phyloP scores from a whole-genome alignment of 2,888 invertebrate species.

The Phasia obesa region DNA sequence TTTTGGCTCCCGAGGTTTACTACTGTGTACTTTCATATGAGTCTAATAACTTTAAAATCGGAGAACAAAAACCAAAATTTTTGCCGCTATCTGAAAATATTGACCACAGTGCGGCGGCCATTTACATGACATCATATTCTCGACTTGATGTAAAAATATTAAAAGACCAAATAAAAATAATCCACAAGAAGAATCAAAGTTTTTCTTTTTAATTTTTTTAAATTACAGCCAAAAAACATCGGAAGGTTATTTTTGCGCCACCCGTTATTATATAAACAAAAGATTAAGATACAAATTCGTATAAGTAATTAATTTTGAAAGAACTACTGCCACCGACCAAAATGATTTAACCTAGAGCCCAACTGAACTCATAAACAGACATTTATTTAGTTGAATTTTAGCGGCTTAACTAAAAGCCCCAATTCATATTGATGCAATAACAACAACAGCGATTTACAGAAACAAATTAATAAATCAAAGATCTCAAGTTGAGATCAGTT shows the following conservation, averaged over 20 bases:
- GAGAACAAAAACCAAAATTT: too few species aligned
- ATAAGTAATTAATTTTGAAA: slow-evolving; percentile 56
- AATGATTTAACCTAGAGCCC: slow-evolving; percentile 2
- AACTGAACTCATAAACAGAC: slow-evolving; percentile 22
- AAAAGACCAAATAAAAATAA: neutral
- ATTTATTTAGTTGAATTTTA: slow-evolving; percentile 30
- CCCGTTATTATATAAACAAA: too few species aligned
- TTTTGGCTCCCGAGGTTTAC: too few species aligned
- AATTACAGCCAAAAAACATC: too few species aligned
- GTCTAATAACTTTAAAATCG: too few species aligned
- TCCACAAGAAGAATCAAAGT: too few species aligned
- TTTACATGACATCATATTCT: too few species aligned
- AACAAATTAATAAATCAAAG: slow-evolving; percentile 71
- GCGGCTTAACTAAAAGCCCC: slow-evolving; percentile 53
- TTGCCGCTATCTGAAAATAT: too few species aligned
- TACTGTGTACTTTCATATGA: too few species aligned
- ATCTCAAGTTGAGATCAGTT: slow-evolving; percentile 63
- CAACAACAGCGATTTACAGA: slow-evolving; percentile 37
- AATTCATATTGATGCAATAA: slow-evolving; percentile 33
- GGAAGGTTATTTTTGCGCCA: too few species aligned
- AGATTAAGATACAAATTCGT: slow-evolving; percentile 57
- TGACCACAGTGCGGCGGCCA: too few species aligned
- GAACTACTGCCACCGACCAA: slow-evolving; percentile 29
- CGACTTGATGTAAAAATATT: neutral
- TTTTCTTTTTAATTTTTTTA: too few species aligned